These are phyloP conservation scores for Arctopsyche grandis DNA, from an alignment of 1,140 invertebrate genomes.

Conservation along the genomic window DNA sequence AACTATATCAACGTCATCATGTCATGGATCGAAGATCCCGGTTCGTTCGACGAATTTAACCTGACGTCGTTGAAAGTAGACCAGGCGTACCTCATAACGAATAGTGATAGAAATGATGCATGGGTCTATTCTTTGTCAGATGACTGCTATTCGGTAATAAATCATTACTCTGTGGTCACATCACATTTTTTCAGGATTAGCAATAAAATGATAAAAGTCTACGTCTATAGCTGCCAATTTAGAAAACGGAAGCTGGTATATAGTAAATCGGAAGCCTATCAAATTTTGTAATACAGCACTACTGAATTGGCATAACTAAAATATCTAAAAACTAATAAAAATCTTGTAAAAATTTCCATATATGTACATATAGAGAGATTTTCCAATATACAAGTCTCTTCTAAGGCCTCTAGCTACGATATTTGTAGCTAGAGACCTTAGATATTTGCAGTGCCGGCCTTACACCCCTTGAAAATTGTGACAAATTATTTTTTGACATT, in stretches of 20 bases:
- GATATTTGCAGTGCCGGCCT: no score
- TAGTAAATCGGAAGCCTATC: neutral
- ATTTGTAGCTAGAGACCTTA: no score
- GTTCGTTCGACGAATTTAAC: conserved; percentile 60
- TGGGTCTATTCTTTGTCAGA: conserved; percentile 68
- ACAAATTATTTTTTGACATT: no score
- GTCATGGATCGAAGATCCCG: conserved; percentile 64
- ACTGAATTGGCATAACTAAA: neutral
- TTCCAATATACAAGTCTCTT: no score
- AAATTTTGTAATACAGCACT: neutral
- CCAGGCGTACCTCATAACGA: conserved; percentile 67
- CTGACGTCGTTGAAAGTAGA: conserved; percentile 66
- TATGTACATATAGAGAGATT: neutral
- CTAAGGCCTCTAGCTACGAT: no score
- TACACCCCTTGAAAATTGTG: no score
- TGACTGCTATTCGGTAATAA: conserved; percentile 68
- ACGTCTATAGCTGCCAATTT: neutral
- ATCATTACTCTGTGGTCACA: neutral
- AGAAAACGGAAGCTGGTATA: neutral
- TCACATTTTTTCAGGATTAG: neutral
- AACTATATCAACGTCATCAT: conserved; percentile 21
- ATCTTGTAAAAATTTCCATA: neutral
- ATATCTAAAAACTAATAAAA: neutral
- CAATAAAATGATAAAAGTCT: neutral
- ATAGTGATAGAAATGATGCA: conserved; percentile 59